phyloP scores from a whole-genome alignment of 2,797 vertebrate species.

The Coilia nasus region DNA sequence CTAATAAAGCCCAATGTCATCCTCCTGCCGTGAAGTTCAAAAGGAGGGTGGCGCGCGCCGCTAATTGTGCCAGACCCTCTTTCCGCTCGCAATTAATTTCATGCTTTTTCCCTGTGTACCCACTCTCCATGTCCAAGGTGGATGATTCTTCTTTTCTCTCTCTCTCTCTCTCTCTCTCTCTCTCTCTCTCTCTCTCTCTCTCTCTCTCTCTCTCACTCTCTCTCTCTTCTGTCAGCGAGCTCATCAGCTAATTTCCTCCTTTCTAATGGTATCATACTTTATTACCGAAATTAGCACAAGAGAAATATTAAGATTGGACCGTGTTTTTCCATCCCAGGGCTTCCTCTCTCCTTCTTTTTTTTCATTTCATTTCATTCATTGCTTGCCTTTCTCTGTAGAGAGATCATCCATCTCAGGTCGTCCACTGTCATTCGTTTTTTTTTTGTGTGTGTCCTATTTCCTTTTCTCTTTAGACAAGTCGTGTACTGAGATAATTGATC shows the following conservation, averaged over 20 bases:
- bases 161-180: conserved; percentile 23
- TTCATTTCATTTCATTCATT: neutral
- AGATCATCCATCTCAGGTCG: neutral
- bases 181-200: conserved; percentile 54
- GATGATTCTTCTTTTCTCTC: neutral
- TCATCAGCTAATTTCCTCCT: conserved; percentile 52
- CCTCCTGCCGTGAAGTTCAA: conserved; percentile 65
- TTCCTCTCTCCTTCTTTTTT: neutral
- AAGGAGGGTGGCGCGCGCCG: conserved; percentile 57
- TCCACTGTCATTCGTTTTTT: neutral
- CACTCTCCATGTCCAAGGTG: conserved; percentile 1
- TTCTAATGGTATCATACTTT: conserved; percentile 51
- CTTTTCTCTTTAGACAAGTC: neutral
- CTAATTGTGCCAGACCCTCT: conserved; percentile 52
- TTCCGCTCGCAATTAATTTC: conserved; percentile 55
- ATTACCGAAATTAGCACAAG: conserved; percentile 51
- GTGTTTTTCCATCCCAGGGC: neutral
- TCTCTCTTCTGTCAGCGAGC: neutral
- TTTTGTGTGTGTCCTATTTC: too few relatives aligned
- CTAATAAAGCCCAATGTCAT: conserved; percentile 78
- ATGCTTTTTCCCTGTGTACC: neutral
- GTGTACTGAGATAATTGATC: conserved; percentile 67
- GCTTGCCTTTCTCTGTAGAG: neutral
- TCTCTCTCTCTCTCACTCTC: conserved; percentile 49
- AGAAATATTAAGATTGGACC: conserved; percentile 3